Evolutionary conservation across 2,113 vertebrate genomes (phyloP), one percentile per base, ranked within the genome.

Genomic region (Tupaia chinensis): DNA sequence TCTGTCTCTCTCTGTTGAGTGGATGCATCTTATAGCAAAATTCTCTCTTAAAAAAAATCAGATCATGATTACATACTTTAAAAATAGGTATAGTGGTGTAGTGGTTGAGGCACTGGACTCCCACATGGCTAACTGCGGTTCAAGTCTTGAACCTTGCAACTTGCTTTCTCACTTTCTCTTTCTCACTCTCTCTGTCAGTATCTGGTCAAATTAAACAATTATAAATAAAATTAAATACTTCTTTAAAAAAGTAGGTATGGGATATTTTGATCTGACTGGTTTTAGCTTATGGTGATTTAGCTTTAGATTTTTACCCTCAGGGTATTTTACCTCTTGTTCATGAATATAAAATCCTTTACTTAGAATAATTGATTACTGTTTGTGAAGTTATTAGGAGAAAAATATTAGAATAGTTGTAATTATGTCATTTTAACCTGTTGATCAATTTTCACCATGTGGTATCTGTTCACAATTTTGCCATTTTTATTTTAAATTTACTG

Each of bases 401-500:
- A 90, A 60, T 32, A 66, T 68, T 94, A 4, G 12, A 79, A 22
- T 88, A 65, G 32, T 29, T 76, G 3, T n/a, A 25, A 81, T 84
- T 73, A 16, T n/a, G 54, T 82, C 17, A 79, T 20, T 92, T 87
- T 95, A 92, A 91, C 69, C 13, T 92, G 7, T 54, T 80, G 20
- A 73, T 93, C 17, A 74, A 13, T 84, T 80, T 89, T 69, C 27
- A 85, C 23, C 89, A 17, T 16, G n/a, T 1, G 74, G 32, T 91
- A 78, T 22, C 17, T n/a, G 6, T 58, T 77, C 20, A 58, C 12
- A 53, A 16, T 69, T 91, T 93, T 70, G 17, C 6, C 54, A 68
- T 74, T 92, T 93, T 89, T 9, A 72, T 82, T 92, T 94, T 92
- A 68, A 89, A 93, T 74, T 81, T 88, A 78, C 10, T 79, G 11